phyloP scores from a whole-genome alignment of 1,140 invertebrate species.

The Heterodera schachtii region DNA sequence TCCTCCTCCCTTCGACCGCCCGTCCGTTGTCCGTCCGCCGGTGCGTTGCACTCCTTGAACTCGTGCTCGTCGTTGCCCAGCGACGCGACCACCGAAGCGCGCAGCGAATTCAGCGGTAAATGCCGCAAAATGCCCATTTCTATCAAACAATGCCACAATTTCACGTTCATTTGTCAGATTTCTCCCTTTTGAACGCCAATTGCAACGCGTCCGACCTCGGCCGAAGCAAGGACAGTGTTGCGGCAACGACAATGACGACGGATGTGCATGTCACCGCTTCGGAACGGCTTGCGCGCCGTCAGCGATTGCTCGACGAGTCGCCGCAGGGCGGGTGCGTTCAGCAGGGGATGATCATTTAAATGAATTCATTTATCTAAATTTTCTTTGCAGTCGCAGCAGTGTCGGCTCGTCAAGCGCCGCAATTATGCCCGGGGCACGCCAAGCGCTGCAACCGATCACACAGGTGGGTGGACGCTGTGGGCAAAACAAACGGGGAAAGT shows the following conservation, averaged over 20 bases:
- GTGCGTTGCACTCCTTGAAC: not conserved
- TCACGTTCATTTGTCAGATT: not conserved
- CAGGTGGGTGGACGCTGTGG: slow-evolving; percentile 8
- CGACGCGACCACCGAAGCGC: not conserved
- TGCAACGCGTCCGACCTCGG: no score
- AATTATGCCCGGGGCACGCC: slow-evolving; percentile 11
- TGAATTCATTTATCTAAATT: no score
- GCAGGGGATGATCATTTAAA: no score
- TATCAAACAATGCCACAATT: not conserved
- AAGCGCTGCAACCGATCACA: not conserved
- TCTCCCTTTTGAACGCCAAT: slow-evolving; percentile 4
- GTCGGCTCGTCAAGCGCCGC: not conserved
- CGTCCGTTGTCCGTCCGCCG: not conserved
- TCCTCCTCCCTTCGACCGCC: not conserved
- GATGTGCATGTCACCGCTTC: not conserved
- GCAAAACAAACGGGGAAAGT: no score
- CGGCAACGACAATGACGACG: not conserved
- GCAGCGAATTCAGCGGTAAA: slow-evolving; percentile 4
- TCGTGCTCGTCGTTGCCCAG: not conserved
- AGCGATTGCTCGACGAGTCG: not conserved
- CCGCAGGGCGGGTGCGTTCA: no score
- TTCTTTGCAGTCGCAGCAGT: not conserved
- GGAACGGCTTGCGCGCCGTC: not conserved
- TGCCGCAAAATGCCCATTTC: not conserved
- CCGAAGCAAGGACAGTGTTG: no score